Percentiles rank a stretch among this genome's conserved stretches.
phyloP scores from a whole-genome alignment of 2,888 invertebrate species.

The Luffia ferchaultella region DNA sequence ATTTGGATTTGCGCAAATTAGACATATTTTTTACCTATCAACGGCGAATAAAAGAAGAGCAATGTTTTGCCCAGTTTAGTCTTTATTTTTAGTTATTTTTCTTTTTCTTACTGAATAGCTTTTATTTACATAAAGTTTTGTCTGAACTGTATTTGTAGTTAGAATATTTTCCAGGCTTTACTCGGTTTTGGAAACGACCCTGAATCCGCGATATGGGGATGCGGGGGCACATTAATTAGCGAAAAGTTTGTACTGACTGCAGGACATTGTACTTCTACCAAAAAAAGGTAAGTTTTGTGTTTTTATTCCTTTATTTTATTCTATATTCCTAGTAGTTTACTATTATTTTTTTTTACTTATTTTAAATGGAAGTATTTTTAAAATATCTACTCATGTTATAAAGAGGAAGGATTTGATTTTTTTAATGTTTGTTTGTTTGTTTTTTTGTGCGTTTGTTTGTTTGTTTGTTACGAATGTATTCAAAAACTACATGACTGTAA shows the following conservation, averaged over 20 bases:
- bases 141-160: not conserved
- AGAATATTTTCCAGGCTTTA: slow-evolving; percentile 1
- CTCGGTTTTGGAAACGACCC: not conserved
- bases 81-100: too few species aligned
- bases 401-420: too few species aligned
- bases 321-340: too few species aligned
- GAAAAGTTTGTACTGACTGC: slow-evolving; percentile 33
- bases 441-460: too few species aligned
- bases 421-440: too few species aligned
- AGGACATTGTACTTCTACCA: slow-evolving; percentile 26
- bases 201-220: slow-evolving; percentile 20
- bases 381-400: too few species aligned
- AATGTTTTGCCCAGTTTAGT: not conserved
- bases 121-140: too few species aligned
- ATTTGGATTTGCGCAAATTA: not conserved
- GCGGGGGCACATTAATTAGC: slow-evolving; percentile 32
- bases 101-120: too few species aligned
- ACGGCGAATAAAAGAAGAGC: not conserved
- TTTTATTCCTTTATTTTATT: not conserved
- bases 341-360: too few species aligned
- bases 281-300: not conserved
- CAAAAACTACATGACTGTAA: too few species aligned
- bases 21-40: not conserved
- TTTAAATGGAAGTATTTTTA: too few species aligned
- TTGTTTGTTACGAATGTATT: too few species aligned